Base-by-base conservation (phyloP, 1,140 invertebrate species). In the Drosophila malerkotliana region DNA sequence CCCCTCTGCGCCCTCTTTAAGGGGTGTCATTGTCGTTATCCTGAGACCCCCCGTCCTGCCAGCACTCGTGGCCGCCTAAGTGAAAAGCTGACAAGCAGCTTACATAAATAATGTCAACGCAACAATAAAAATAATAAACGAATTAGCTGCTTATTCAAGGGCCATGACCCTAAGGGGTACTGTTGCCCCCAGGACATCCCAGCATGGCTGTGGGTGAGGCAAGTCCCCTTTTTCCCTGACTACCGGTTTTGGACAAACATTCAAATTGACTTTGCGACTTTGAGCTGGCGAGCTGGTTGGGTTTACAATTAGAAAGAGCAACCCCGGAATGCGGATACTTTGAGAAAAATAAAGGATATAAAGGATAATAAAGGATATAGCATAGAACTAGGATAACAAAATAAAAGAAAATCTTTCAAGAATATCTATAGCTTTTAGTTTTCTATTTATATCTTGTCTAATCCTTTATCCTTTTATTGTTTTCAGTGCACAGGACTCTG, bases 101-200 rank as follows among this genome's bases (percentile, higher is more conserved):
- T 87, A 88, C 79, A 84, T 88, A 88, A 87, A 87, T 87, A 87
- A 87, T 87, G 83, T 87, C 83, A 87, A 83, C 79, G 83, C 76
- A 88, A 87, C 83, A 87, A 87, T 87, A 87, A 87, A 88, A 87
- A 88, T 87, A 87, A 87, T 87, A 87, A 87, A 87, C 83, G 83
- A 87, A 87, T 87, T 87, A 87, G 83, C 83, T 83, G 83, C 83
- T 83, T 79, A 79, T 88, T 75, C 78, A 78, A 63, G 59, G 63
- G 37, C 37, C 44, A 44, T 60, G 56, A 80, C 56, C 34, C 64
- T 18, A 55, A 45, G 61, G 52, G 37, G 7, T 34, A 44, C 32
- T 41, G 32, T 37, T 34, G 9, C 45, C 24, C 24, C 30, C 24
- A 37, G 47, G 51, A 45, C 30, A 41, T 32, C 30, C 44, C 44